Evolutionary conservation across 2,113 vertebrate species (phyloP).

Genomic region (Charina bottae): DNA sequence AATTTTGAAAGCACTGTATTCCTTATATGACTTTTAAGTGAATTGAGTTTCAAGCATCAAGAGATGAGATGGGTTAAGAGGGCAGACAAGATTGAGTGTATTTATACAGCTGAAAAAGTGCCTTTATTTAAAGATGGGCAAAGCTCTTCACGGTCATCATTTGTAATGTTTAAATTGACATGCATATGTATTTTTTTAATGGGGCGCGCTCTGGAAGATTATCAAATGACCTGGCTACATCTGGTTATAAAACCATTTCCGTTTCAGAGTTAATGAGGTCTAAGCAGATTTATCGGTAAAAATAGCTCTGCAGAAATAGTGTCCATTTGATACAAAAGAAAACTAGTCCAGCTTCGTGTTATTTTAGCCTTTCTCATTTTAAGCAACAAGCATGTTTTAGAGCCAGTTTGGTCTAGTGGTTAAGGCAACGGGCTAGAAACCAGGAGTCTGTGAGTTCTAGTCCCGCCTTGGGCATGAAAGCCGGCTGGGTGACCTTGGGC

Average conservation of each 20-base stretch:
- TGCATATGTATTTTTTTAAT: conserved; percentile 8
- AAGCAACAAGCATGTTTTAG: conserved; percentile 60
- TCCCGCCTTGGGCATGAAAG: no score
- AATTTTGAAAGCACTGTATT: neutral
- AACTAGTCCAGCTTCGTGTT: conserved; percentile 40
- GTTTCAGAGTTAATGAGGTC: conserved; percentile 49
- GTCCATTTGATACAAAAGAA: conserved; percentile 31
- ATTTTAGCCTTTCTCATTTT: conserved; percentile 53
- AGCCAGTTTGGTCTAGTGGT: no score
- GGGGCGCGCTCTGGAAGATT: conserved; percentile 19
- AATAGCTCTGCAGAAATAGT: conserved; percentile 51
- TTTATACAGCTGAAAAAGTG: neutral
- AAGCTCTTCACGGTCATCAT: neutral
- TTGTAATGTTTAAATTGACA: conserved; percentile 6
- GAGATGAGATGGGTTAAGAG: neutral
- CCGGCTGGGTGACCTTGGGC: no score
- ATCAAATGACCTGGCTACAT: conserved; percentile 52
- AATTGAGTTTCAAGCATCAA: neutral
- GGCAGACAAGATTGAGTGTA: neutral
- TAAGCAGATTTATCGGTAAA: conserved; percentile 60
- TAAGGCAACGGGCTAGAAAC: no score
- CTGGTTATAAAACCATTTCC: conserved; percentile 51
- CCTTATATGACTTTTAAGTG: neutral
- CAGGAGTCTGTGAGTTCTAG: no score
- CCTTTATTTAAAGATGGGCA: neutral